A percentile compares a stretch with the other conserved stretches of the same genome.
Evolutionary conservation across 2,113 vertebrate species (phyloP).

Genomic region (Platysteira castanea): DNA sequence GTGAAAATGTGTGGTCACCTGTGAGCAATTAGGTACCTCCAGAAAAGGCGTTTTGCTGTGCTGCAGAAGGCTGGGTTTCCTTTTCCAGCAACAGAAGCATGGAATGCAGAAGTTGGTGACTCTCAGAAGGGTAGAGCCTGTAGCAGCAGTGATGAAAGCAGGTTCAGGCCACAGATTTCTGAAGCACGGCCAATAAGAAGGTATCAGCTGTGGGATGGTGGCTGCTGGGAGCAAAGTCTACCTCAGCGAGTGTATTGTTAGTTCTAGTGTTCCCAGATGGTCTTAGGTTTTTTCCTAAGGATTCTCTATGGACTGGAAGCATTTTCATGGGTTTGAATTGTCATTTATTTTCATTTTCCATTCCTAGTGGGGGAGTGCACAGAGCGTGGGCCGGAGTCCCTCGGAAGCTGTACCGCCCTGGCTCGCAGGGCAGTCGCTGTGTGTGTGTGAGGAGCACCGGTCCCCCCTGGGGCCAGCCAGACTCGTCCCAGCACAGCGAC

Average conservation of each 20-base stretch:
- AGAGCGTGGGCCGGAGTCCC: constrained; percentile 88
- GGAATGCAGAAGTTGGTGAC: background rate
- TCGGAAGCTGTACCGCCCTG: constrained; percentile 79
- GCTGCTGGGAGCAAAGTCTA: background rate
- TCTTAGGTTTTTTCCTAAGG: background rate
- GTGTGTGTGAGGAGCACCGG: constrained; percentile 78
- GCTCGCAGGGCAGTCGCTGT: constrained; percentile 70
- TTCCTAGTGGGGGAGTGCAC: constrained; percentile 82
- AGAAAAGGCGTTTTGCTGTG: background rate
- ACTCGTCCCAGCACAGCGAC: constrained; percentile 7
- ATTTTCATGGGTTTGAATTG: rapidly evolving
- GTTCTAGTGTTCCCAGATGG: background rate
- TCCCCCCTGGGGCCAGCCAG: background rate
- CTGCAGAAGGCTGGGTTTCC: background rate
- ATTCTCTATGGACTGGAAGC: background rate
- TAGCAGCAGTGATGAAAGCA: background rate
- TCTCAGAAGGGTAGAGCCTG: background rate
- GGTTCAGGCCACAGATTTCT: background rate
- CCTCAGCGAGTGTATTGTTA: background rate
- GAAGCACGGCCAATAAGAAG: background rate
- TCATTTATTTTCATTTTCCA: background rate
- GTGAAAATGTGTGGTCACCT: background rate
- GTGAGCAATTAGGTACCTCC: background rate
- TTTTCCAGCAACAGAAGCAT: background rate
- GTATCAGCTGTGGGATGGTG: background rate